Evolutionary conservation across 2,888 invertebrate species (phyloP).

Genomic region (Hypsopygia costalis): DNA sequence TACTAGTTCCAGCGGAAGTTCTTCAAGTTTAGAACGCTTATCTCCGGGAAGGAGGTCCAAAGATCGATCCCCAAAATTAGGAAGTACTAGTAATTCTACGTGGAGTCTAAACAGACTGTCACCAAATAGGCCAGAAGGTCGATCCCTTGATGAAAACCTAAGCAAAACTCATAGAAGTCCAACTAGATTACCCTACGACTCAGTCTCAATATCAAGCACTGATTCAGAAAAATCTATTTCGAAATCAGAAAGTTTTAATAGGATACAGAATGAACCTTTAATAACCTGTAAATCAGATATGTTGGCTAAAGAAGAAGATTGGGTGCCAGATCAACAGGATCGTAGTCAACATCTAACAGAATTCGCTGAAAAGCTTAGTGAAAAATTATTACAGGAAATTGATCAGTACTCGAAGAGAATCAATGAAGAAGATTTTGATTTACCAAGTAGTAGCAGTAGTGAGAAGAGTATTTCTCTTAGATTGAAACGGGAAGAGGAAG

Average conservation of each 20-base stretch:
- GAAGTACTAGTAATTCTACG: constrained; percentile 73
- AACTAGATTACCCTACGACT: constrained; percentile 69
- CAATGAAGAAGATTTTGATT: constrained; percentile 75
- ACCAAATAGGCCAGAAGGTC: constrained; percentile 71
- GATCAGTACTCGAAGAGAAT: constrained; percentile 81
- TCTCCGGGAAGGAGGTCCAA: constrained; percentile 74
- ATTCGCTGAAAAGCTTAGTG: constrained; percentile 90
- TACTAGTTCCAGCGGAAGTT: constrained; percentile 75
- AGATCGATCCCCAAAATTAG: constrained; percentile 72
- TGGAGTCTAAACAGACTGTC: constrained; percentile 75
- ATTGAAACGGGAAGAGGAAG: constrained; percentile 71
- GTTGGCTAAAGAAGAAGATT: constrained; percentile 71
- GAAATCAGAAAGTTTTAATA: constrained; percentile 75
- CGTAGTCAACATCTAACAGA: constrained; percentile 86
- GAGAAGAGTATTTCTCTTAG: constrained; percentile 75
- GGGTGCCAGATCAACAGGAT: constrained; percentile 79
- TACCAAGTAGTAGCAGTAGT: constrained; percentile 73
- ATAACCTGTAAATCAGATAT: constrained; percentile 76
- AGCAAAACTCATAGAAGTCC: constrained; percentile 71
- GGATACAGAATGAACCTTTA: constrained; percentile 75
- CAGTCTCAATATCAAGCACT: constrained; percentile 72
- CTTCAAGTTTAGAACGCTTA: constrained; percentile 71
- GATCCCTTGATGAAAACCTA: constrained; percentile 69
- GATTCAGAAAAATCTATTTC: constrained; percentile 76
- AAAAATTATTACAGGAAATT: constrained; percentile 88